These are phyloP conservation scores for Todiramphus saurophagus DNA, from an alignment of 2,113 vertebrate species.

Conservation along the genomic window DNA sequence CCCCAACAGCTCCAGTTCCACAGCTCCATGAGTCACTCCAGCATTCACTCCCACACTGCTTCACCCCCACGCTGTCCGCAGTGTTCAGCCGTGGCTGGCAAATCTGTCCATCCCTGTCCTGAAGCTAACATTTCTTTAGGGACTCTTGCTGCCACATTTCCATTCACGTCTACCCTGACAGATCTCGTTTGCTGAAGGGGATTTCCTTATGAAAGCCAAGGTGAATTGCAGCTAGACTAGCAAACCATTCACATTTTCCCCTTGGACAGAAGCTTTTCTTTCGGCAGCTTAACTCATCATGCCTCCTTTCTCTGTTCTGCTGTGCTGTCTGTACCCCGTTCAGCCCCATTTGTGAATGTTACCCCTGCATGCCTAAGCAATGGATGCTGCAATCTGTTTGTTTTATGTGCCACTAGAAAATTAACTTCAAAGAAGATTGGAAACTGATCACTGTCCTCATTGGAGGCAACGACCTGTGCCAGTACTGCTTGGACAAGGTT, in stretches of 20 bases:
- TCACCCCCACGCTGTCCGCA: neutral
- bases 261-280: neutral
- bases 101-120: neutral
- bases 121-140: neutral
- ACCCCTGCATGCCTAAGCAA: neutral
- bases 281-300: neutral
- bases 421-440: constrained; percentile 90
- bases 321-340: neutral
- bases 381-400: neutral
- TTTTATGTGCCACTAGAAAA: constrained; percentile 73
- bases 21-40: neutral
- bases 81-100: neutral
- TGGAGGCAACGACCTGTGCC: constrained; percentile 89
- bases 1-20: neutral
- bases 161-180: neutral
- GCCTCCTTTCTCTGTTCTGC: neutral
- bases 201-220: neutral
- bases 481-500: constrained; percentile 87
- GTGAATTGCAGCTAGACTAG: neutral
- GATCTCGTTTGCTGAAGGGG: neutral
- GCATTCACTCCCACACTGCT: neutral
- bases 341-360: neutral
- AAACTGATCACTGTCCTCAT: constrained; percentile 92
- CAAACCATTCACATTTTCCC: neutral
- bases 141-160: neutral